Base-by-base conservation (phyloP, 2,113 vertebrate species). In the Narcine bancroftii region DNA sequence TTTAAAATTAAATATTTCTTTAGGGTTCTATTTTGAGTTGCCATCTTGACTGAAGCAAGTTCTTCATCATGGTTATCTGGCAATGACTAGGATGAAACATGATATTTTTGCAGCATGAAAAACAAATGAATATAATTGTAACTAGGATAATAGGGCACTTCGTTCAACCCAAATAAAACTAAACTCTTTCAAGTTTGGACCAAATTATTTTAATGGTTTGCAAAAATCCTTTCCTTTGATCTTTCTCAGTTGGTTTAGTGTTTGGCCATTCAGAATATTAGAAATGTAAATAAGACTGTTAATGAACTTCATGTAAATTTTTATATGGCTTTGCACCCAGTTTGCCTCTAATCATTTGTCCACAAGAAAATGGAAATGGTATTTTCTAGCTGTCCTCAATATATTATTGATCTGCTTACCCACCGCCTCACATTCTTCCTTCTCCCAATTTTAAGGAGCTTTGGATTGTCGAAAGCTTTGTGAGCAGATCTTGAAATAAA, bases 401-500 rank as follows among this genome's bases (percentile, higher is more conserved):
- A 19, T 21, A 15, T 33, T 33, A 11, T 60, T 36, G 33, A 4
- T 4, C 50, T n/a, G 1, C 42, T 21, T 4, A 33, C 39, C 42
- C 76, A 42, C 39, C 39, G 11, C 72, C 79, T 83, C 50, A 56
- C 15, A 81, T 81, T 81, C 50, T 6, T 85, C 50, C 56, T 85
- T 56, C 50, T 15, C 9, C 33, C 50, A 36, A 85, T 60, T 29
- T 81, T 45, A 81, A 47, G 24, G 2, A 47, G 47, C 50, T 19
- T 60, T 60, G 13, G 5, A 36, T 85, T 69, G 66, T 69, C 66
- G 26, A 26, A 69, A 69, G 15, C 26, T n/a, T 36, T 56, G 13
- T 85, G 56, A 36, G 13, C 81, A 85, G 29, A 60, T 85, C 50
- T 60, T 60, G 81, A 85, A 85, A 85, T 60, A 85, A n/a, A 60